Base-by-base conservation (phyloP, 2,113 vertebrate species). In the Oplegnathus fasciatus region DNA sequence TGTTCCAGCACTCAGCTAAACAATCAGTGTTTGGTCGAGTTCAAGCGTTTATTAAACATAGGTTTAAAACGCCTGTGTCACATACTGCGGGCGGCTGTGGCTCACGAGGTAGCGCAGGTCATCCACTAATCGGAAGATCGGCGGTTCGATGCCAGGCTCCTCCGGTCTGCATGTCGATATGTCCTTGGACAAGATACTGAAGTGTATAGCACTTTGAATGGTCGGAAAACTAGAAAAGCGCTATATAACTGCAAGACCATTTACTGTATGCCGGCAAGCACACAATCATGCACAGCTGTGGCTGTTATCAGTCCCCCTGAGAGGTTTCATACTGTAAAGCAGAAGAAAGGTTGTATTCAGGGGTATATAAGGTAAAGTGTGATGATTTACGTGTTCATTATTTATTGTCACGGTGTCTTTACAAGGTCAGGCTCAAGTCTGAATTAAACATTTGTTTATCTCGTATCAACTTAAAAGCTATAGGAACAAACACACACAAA, bases 11-110 rank as follows among this genome's bases (percentile, higher is more conserved):
- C 74, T 84, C 48, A 71, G 24, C 77, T 13, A 75, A 68, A 44
- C 52, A 75, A 82, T 86, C 58, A 65, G 58, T 57, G 44, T 52
- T 81, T 75, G 57, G 46, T 85, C 20, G 44, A 55, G 79, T 87
- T 85, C 68, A 80, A 86, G 60, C 60, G 73, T 83, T 83, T 68
- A 85, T 81, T 88, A 78, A 80, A 78, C 57, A 54, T 40, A 58
- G 46, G 24, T 78, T 75, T 87, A 34, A 69, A 75, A 44, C 10
- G 2, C 34, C 26, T 48, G 17, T 55, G 34, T 75, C 28, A 46
- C n/a, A 60, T 42, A 70, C 15, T n/a, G n/a, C n/a, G n/a, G n/a
- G n/a, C n/a, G n/a, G n/a, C n/a, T n/a, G n/a, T n/a, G n/a, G n/a
- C n/a, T n/a, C n/a, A n/a, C n/a, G n/a, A n/a, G n/a, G n/a, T n/a